Evolutionary conservation across 2,797 vertebrate species (phyloP).

Genomic region (Channa striata): DNA sequence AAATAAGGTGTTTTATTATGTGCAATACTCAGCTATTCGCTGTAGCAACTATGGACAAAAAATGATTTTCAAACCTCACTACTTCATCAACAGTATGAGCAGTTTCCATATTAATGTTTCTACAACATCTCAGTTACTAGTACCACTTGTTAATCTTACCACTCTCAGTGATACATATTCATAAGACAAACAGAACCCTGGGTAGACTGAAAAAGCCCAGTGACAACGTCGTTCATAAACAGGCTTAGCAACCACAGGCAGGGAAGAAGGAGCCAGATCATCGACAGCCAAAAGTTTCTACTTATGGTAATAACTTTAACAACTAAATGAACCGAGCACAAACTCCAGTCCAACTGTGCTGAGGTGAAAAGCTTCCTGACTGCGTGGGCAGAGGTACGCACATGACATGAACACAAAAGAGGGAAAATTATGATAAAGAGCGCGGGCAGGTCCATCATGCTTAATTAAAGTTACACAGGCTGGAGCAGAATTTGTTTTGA

Average conservation of each 20-base stretch:
- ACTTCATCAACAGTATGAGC: too few relatives aligned
- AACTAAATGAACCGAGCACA: neutral
- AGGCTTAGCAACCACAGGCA: neutral
- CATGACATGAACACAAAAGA: slow-evolving; percentile 55
- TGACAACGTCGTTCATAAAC: neutral
- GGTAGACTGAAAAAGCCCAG: too few relatives aligned
- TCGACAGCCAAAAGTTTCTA: neutral
- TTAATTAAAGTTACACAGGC: slow-evolving; percentile 64
- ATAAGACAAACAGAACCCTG: too few relatives aligned
- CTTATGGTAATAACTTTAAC: neutral
- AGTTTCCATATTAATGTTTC: too few relatives aligned
- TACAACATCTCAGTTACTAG: too few relatives aligned
- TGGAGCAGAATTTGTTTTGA: slow-evolving; percentile 61
- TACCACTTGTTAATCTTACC: too few relatives aligned
- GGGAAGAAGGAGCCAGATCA: neutral
- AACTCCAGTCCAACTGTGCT: neutral
- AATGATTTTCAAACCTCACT: too few relatives aligned
- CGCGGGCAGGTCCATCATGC: slow-evolving; percentile 53
- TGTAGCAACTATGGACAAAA: too few relatives aligned
- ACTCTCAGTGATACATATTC: too few relatives aligned
- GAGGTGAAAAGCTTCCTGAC: slow-evolving; percentile 12
- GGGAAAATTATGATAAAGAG: slow-evolving; percentile 59
- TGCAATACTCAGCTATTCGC: neutral
- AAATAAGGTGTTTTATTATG: neutral
- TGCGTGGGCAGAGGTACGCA: slow-evolving; percentile 29